Base-by-base conservation (phyloP, 1,140 invertebrate genomes). In the Oryzaephilus surinamensis region DNA sequence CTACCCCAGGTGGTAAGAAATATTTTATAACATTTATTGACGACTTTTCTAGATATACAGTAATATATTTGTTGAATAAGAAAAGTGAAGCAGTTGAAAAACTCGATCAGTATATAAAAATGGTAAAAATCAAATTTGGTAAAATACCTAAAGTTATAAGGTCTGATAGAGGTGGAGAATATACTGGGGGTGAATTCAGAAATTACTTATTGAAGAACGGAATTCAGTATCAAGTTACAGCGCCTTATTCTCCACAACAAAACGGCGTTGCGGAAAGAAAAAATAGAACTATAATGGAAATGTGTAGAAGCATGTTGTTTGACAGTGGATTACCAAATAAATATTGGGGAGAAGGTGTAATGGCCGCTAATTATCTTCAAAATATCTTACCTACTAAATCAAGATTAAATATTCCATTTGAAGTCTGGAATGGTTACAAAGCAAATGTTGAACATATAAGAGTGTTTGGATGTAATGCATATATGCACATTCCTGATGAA, bases 341-440 rank as follows among this genome's bases (percentile, higher is more conserved):
- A 5, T 52, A 64, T 27, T 72, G 66, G 69, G 61, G 58, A 3
- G 66, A 72, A 57, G 64, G 66, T 6, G 46, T 64, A 0, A 50
- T 52, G 19, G 65, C 58, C 1, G 58, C 59, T 14, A 56, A 51
- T 6, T 61, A 62, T 44, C 37, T 60, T n/a, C 29, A 62, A 15
- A 66, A 66, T 44, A 30, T 55, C 38, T 61, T 55, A 3, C 32
- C 30, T 14, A 39, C 36, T 2, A 41, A 5, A 20, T 34, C 47
- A 41, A 41, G 42, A 7, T 43, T 24, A 28, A n/a, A n/a, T n/a
- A 43, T 27, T 16, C 44, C 47, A n/a, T 8, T 37, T 41, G 27
- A 38, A 17, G 3, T 31, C 5, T 38, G 36, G 36, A 11, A 7
- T 16, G 8, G 12, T 8, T 12, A 36, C 2, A 26, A 23, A 8